A percentile compares a stretch with the other conserved stretches of the same genome.
phyloP scores from a whole-genome alignment of 2,797 vertebrate species.

The Platyrinchus mystaceus region DNA sequence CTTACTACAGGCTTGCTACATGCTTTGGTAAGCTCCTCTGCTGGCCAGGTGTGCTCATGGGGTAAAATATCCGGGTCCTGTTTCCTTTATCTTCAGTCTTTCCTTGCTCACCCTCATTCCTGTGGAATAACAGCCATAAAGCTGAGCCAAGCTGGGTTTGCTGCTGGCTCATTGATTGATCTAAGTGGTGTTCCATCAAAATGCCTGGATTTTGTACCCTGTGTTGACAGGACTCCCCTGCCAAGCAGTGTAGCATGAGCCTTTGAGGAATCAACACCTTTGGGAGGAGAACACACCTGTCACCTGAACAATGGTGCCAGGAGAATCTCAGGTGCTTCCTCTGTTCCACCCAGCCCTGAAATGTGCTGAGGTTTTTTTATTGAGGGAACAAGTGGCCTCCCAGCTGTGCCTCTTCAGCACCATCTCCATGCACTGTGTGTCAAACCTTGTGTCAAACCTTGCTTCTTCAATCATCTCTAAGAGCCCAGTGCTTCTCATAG shows the following conservation, averaged over 20 bases:
- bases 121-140: not conserved
- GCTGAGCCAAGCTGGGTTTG: not conserved
- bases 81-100: not conserved
- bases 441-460: not conserved
- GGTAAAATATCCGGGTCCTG: not conserved
- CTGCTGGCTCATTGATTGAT: not conserved
- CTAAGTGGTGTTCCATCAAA: not conserved
- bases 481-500: not conserved
- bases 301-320: not conserved
- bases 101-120: not conserved
- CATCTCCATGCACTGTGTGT: fast-evolving
- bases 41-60: not conserved
- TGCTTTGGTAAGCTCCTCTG: not conserved
- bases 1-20: not conserved
- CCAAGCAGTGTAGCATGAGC: not conserved
- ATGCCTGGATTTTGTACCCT: not conserved
- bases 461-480: not conserved
- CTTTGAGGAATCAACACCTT: not conserved
- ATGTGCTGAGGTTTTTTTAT: not conserved
- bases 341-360: not conserved
- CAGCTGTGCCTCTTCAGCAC: not conserved
- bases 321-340: not conserved
- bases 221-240: not conserved
- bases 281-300: not conserved
- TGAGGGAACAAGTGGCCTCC: not conserved